Conservation (phyloP, 2,113 vertebrate genomes). For the Neolamprologus ventralis region DNA sequence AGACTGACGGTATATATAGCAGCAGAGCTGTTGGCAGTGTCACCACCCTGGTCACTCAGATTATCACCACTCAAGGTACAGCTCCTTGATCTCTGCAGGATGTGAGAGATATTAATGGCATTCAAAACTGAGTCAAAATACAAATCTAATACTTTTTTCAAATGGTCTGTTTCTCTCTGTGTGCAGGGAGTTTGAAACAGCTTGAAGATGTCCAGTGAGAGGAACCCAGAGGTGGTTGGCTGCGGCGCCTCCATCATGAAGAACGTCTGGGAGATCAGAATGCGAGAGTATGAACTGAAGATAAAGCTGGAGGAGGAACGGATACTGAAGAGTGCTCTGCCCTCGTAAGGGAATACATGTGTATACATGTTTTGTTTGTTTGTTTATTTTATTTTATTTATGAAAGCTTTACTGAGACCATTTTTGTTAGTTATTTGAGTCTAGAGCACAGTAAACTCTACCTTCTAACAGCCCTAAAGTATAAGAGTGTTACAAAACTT, state of each 20-base stretch:
- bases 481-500: neutral
- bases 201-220: slow-evolving; percentile 27
- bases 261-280: slow-evolving; percentile 46
- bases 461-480: neutral
- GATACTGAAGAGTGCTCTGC: slow-evolving; percentile 13
- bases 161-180: neutral
- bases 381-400: neutral
- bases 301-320: neutral
- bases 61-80: slow-evolving; percentile 2
- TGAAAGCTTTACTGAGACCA: neutral
- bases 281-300: neutral
- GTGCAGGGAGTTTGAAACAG: neutral
- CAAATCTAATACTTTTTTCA: neutral
- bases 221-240: slow-evolving; percentile 3
- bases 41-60: neutral
- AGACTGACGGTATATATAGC: neutral
- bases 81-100: neutral
- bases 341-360: neutral
- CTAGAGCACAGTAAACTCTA: neutral
- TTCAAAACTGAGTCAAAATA: neutral
- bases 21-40: neutral
- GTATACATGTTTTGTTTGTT: neutral
- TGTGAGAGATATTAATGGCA: neutral
- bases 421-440: neutral
- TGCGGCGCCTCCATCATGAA: slow-evolving; percentile 39